These are phyloP conservation scores for Parapristionchus giblindavisi DNA, from an alignment of 2,888 invertebrate species.

Conservation along the genomic window DNA sequence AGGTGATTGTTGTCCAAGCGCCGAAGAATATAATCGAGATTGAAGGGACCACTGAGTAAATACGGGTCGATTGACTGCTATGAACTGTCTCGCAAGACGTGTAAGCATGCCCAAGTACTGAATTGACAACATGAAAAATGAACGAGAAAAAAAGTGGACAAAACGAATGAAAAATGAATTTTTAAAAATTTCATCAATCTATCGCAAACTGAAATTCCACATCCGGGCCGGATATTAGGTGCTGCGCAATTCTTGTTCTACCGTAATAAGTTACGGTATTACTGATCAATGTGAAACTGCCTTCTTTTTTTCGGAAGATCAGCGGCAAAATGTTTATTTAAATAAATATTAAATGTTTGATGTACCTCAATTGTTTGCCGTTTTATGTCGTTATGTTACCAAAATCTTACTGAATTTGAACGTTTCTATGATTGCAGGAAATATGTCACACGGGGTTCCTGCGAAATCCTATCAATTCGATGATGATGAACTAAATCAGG, in stretches of 20 bases:
- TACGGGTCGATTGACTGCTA: conserved; percentile 2
- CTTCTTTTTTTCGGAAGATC: too few relatives aligned
- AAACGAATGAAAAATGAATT: neutral
- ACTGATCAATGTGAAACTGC: too few relatives aligned
- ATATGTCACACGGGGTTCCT: conserved; percentile 26
- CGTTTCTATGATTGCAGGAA: neutral
- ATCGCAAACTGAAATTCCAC: neutral
- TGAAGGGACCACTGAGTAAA: neutral
- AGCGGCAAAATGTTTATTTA: too few relatives aligned
- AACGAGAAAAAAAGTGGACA: neutral
- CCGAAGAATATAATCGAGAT: conserved; percentile 24
- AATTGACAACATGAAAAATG: too few relatives aligned
- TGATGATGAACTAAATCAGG: conserved; percentile 53
- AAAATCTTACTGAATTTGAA: neutral
- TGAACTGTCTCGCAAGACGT: conserved; percentile 10
- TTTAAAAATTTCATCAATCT: neutral
- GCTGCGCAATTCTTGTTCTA: too few relatives aligned
- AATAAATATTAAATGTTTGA: too few relatives aligned
- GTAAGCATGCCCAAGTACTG: conserved; percentile 29
- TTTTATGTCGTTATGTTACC: too few relatives aligned
- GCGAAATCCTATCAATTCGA: conserved; percentile 46
- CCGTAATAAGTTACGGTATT: too few relatives aligned
- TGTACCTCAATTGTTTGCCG: too few relatives aligned
- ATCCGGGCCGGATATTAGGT: too few relatives aligned
- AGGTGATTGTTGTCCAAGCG: conserved; percentile 47